Base-by-base conservation (phyloP, 2,888 invertebrate species). In the Notodonta dromedarius region DNA sequence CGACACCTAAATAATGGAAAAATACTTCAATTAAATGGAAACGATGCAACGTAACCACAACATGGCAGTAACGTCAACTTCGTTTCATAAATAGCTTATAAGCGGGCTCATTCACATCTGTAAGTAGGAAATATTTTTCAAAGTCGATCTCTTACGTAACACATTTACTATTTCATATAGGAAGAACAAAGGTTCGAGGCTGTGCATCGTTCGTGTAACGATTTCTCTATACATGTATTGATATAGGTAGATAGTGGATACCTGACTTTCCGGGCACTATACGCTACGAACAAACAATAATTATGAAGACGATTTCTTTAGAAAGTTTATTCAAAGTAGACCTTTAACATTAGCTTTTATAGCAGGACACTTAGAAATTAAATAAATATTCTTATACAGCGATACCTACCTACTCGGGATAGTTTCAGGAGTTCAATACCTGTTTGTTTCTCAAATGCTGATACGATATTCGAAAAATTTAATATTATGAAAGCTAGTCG, bases 291-390 rank as follows among this genome's bases (percentile, higher is more conserved):
- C 56, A 62, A 74, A 62, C 63, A 60, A 24, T 24, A 24, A 60
- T 61, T 61, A n/a, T 39, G 58, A 60, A 63, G 50, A 59, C 51
- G 57, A 65, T 65, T 61, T 61, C 61, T 57, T 13, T 56, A 24
- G 51, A 61, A 62, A 58, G 51, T 70, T 59, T 57, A 68, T 70
- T 63, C 58, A 61, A 65, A 73, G 35, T 59, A 24, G 40, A 63
- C 51, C 59, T 55, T 62, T 51, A 65, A 61, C 52, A 67, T 67
- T 66, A 67, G 59, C 68, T 70, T 75, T 67, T 65, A 69, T 70
- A 54, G 24, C 44, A 60, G 65, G 61, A 60, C 53, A 51, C 48
- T 12, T 44, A 46, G 52, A 32, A 32, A 57, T 48, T 42, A 57
- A 61, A 67, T 50, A 50, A 6, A n/a, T 46, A 42, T 42, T 42